Conservation (phyloP, 1,140 invertebrate genomes). For the Solen grandis region DNA sequence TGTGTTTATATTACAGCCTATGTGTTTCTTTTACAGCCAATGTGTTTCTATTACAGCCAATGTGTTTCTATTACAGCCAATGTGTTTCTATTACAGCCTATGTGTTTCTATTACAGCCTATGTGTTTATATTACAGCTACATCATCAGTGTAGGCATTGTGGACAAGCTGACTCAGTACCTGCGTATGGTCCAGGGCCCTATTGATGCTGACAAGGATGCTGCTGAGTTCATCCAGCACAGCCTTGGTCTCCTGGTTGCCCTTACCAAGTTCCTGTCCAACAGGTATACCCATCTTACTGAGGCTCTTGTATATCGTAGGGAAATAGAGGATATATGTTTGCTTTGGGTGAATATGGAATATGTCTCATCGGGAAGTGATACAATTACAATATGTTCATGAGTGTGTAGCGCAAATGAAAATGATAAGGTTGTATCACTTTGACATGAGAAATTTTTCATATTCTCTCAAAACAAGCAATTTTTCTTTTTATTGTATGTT, state of each 20-base stretch:
- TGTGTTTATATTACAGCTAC: constrained; percentile 84
- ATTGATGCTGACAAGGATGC: constrained; percentile 83
- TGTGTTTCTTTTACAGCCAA: too few relatives aligned
- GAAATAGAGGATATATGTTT: background rate
- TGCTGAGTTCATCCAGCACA: constrained; percentile 83
- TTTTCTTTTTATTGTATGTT: too few relatives aligned
- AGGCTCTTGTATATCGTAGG: background rate
- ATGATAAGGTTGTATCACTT: background rate
- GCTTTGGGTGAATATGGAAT: too few relatives aligned
- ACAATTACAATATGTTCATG: too few relatives aligned
- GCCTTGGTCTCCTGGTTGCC: constrained; percentile 84
- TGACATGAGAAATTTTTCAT: background rate
- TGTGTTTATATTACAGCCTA: too few relatives aligned
- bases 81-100: too few relatives aligned
- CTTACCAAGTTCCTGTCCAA: constrained; percentile 82
- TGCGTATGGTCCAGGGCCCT: constrained; percentile 84
- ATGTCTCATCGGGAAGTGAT: too few relatives aligned
- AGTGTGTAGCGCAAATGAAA: too few relatives aligned
- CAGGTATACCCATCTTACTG: constrained; percentile 71
- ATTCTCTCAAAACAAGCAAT: too few relatives aligned
- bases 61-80: too few relatives aligned
- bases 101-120: too few relatives aligned
- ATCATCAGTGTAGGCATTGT: constrained; percentile 86
- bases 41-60: too few relatives aligned
- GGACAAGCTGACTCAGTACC: constrained; percentile 86